These are phyloP conservation scores for Drosophila conformis DNA, from an alignment of 2,888 invertebrate genomes.

Conservation along the genomic window DNA sequence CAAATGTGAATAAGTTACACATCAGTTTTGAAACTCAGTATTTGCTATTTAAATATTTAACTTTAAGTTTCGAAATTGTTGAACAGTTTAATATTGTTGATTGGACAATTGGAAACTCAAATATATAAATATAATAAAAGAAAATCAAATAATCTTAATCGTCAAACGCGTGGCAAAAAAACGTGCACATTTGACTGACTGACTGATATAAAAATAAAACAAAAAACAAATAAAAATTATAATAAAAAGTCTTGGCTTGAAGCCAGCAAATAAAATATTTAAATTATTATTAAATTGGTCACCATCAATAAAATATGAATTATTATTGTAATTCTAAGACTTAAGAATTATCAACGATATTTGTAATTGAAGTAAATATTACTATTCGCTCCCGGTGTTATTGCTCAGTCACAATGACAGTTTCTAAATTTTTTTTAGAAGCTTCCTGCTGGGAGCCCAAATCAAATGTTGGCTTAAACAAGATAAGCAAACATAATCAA, in stretches of 20 bases:
- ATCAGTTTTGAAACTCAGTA: neutral
- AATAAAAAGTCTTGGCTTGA: too few species aligned
- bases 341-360: neutral
- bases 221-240: too few species aligned
- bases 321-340: too few species aligned
- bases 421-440: too few species aligned
- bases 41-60: neutral
- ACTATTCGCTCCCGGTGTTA: too few species aligned
- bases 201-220: too few species aligned
- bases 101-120: neutral
- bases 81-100: neutral
- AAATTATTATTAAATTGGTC: too few species aligned
- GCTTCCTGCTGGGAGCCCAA: neutral
- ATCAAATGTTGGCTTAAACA: conserved; percentile 4
- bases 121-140: neutral
- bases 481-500: conserved; percentile 28
- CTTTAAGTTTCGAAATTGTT: neutral
- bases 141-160: too few species aligned
- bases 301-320: neutral
- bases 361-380: too few species aligned
- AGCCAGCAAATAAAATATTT: too few species aligned
- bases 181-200: neutral
- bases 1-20: neutral
- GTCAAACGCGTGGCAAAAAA: too few species aligned
- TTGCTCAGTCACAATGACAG: too few species aligned